Evolutionary conservation across 1,140 invertebrate genomes (phyloP), one percentile per base, ranked within the genome.

Genomic region (Halictus rubicundus): DNA sequence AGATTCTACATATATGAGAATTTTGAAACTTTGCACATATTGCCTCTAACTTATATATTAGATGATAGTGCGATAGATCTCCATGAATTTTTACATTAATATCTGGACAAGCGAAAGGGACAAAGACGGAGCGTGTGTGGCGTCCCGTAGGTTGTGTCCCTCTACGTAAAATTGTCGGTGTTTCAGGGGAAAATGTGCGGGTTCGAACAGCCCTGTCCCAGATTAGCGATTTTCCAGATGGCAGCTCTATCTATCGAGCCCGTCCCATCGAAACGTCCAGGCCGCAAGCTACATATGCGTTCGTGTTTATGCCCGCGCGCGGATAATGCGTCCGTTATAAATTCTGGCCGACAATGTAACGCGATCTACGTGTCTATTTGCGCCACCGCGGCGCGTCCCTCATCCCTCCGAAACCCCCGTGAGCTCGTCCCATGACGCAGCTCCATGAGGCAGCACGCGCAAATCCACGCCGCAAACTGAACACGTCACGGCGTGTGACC

Each of bases 401-500:
- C 57, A 7, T 1, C 23, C 49, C 49, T 25, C 3, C 3, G 16
- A 7, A 12, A 42, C 6, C 8, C 39, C 39, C 8, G 8, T 42
- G 39, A 9, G 39, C 39, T 42, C 39, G 10, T 39, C 23, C 9
- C 57, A 16, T 16, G 57, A 52, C 37, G 64, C 39, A 23, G 65
- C 37, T 72, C 23, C 39, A 42, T 32, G 59, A 57, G 21, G 37
- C 32, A 23, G 54, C 61, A 19, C 32, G 54, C 64, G 64, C 72
- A 84, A 84, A 85, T 84, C 78, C 72, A 65, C 46, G 70, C 70
- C 77, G 70, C 80, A 82, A 86, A 86, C 84, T 79, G 71, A 39
- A 68, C 66, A 64, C 66, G 71, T 71, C 57, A 63, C 59, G 57
- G 71, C 72, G 80, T 80, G 54, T 80, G 54, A 21, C 74, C 76